Conservation (phyloP, 2,797 vertebrate species). For the Furcifer pardalis region DNA sequence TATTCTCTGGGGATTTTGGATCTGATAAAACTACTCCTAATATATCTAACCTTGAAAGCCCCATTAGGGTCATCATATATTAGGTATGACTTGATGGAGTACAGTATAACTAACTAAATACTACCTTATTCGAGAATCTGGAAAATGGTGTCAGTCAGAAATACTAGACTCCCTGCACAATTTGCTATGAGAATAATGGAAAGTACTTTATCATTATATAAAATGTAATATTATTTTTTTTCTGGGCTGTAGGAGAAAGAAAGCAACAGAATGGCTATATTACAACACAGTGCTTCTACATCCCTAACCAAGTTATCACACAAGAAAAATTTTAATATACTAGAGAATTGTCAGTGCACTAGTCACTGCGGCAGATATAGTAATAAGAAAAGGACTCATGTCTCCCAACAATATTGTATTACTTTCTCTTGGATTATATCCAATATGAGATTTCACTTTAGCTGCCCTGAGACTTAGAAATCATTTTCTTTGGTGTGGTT, state of each 20-base stretch:
- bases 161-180: constrained; percentile 13
- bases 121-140: background rate
- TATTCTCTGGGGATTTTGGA: too few relatives aligned
- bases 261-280: background rate
- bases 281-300: background rate
- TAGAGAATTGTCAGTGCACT: constrained; percentile 28
- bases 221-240: constrained; percentile 9
- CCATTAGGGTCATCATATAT: too few relatives aligned
- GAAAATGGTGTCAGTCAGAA: background rate
- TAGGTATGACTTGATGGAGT: too few relatives aligned
- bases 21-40: too few relatives aligned
- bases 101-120: too few relatives aligned
- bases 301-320: constrained; percentile 20
- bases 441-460: background rate
- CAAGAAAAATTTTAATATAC: background rate
- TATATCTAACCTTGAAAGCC: too few relatives aligned
- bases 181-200: constrained; percentile 14
- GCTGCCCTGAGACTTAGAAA: accelerated
- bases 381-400: constrained; percentile 6
- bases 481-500: background rate
- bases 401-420: constrained; percentile 18
- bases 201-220: background rate
- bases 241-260: background rate
- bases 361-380: background rate
- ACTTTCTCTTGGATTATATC: constrained; percentile 14